Evolutionary conservation across 30 jellyfish, hydroid and myxozoan species (phyloP).

Genomic region (Cassiopea xamachana): DNA sequence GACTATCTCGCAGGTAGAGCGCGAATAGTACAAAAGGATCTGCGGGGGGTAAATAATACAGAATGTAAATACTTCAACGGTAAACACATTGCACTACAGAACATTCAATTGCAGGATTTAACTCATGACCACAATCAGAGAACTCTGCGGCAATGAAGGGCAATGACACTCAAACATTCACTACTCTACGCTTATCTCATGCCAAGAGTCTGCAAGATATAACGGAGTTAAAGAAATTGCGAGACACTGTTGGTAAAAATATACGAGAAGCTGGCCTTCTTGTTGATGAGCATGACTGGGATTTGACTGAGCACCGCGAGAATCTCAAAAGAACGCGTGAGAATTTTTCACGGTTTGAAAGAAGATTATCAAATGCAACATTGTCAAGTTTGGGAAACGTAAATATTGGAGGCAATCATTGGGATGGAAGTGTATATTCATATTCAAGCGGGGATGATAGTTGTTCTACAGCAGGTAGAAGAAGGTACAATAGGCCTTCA

Average conservation of each 20-base stretch:
- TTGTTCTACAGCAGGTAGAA: neutral
- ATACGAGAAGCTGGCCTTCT: slow-evolving; percentile 27
- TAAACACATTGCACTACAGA: neutral
- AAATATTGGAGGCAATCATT: neutral
- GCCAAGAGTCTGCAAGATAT: slow-evolving; percentile 59
- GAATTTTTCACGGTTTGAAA: slow-evolving; percentile 37
- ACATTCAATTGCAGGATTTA: neutral
- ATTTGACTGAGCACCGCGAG: slow-evolving; percentile 36
- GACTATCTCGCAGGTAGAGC: too few relatives aligned
- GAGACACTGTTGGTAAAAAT: slow-evolving; percentile 42
- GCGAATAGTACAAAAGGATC: too few relatives aligned
- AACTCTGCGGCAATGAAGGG: neutral
- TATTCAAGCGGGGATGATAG: slow-evolving; percentile 61
- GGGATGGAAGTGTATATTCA: slow-evolving; percentile 27
- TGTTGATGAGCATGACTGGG: slow-evolving; percentile 41
- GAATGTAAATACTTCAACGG: too few relatives aligned
- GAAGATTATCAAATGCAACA: slow-evolving; percentile 44
- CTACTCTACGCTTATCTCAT: slow-evolving; percentile 22
- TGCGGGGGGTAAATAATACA: too few relatives aligned
- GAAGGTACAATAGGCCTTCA: slow-evolving; percentile 16
- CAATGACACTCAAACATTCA: neutral
- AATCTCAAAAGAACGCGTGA: slow-evolving; percentile 36
- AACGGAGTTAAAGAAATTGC: slow-evolving; percentile 31
- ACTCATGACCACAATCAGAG: neutral
- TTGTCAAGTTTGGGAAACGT: slow-evolving; percentile 7